These are phyloP conservation scores for Aphelocoma californica DNA, from an alignment of 2,797 vertebrate genomes.

Conservation along the genomic window DNA sequence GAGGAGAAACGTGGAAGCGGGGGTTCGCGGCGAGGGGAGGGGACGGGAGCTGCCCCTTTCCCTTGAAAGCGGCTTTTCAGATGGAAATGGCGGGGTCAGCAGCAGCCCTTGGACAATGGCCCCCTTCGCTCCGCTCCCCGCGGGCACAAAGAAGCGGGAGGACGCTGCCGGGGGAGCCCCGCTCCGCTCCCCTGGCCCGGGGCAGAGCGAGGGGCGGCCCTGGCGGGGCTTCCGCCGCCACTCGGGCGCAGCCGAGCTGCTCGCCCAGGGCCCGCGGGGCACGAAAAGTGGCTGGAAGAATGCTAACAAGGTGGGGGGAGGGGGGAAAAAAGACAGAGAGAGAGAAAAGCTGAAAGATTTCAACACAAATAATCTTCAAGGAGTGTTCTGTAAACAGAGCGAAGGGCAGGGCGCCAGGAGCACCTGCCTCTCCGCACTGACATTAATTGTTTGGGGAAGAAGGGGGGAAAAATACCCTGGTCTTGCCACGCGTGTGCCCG, in stretches of 20 bases:
- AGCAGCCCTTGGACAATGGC: conserved; percentile 38
- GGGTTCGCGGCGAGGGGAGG: not conserved
- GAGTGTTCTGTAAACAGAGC: conserved; percentile 69
- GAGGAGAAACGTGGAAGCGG: not conserved
- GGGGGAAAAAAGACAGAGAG: not conserved
- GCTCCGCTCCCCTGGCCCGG: not conserved
- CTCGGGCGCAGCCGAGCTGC: not conserved
- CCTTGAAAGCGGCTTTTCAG: conserved; percentile 46
- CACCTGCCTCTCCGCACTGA: conserved; percentile 64
- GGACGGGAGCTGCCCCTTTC: not conserved
- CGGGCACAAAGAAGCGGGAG: conserved; percentile 3
- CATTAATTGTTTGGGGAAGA: conserved; percentile 47
- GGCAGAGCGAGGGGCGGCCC: not conserved
- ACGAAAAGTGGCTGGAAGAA: conserved; percentile 43
- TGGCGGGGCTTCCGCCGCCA: not conserved
- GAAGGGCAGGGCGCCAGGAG: conserved; percentile 59
- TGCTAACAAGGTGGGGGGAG: not conserved
- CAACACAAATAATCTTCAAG: conserved; percentile 71
- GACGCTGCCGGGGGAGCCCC: not conserved
- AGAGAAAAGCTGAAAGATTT: conserved; percentile 60
- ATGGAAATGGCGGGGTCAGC: conserved; percentile 64
- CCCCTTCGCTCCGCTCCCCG: not conserved
- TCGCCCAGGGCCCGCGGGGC: not conserved
- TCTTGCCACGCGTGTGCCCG: not conserved
- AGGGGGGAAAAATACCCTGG: not conserved